A percentile compares a stretch with the other conserved stretches of the same genome.
These are phyloP conservation scores for Kradibia gibbosae DNA, from an alignment of 1,140 invertebrate species.

Conservation along the genomic window DNA sequence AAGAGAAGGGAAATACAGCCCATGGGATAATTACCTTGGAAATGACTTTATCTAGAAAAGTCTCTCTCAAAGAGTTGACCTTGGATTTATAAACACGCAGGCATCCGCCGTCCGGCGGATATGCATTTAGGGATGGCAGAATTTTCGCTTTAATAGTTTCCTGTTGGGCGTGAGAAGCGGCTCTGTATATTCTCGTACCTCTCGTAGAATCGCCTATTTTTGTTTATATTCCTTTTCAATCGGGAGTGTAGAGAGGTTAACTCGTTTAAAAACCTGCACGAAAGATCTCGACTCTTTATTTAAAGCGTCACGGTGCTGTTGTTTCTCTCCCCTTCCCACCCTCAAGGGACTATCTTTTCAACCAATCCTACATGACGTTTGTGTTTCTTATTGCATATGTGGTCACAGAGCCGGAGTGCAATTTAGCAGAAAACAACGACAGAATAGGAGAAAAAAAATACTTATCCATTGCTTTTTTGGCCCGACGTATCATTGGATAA, in stretches of 20 bases:
- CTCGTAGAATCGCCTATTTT: not conserved
- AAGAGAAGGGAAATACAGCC: not conserved
- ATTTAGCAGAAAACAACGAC: too few species aligned
- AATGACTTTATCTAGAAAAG: conserved; percentile 32
- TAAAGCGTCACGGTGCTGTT: not conserved
- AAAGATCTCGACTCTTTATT: conserved; percentile 1
- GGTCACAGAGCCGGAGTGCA: too few species aligned
- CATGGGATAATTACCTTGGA: conserved; percentile 29
- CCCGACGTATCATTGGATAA: too few species aligned
- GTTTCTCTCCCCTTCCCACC: not conserved
- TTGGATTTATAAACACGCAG: conserved; percentile 2
- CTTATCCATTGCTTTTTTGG: too few species aligned
- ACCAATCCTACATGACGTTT: too few species aligned
- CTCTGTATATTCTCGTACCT: not conserved
- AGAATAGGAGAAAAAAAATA: too few species aligned
- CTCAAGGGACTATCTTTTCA: too few species aligned
- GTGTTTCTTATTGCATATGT: too few species aligned
- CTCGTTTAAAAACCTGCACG: conserved; percentile 9
- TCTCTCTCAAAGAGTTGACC: conserved; percentile 13
- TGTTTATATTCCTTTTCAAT: conserved; percentile 18
- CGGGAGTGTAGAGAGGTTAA: not conserved
- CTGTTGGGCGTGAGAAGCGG: conserved; percentile 16
- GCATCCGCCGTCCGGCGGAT: conserved; percentile 30
- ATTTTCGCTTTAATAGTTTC: conserved; percentile 44
- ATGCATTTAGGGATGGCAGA: conserved; percentile 36